phyloP scores from a whole-genome alignment of 2,888 invertebrate species.

The Tenthredo mesomela region DNA sequence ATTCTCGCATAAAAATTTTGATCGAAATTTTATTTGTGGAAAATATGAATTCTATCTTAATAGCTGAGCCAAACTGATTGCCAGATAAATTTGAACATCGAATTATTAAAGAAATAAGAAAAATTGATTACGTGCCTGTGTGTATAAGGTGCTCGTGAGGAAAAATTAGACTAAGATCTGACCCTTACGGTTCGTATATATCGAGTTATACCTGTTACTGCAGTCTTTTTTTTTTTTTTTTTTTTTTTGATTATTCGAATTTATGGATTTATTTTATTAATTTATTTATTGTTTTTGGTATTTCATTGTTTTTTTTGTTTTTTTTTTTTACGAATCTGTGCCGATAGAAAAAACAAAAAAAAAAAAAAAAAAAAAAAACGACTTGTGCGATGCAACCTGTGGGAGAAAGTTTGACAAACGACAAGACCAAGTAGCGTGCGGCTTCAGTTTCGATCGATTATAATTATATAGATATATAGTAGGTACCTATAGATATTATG shows the following conservation, averaged over 20 bases:
- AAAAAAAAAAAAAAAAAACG: not conserved
- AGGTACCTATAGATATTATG: not conserved
- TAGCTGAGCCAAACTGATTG: not conserved
- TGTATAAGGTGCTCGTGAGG: not conserved
- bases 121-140: constrained; percentile 33
- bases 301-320: not conserved
- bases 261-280: not conserved
- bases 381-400: not conserved
- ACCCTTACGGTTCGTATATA: constrained; percentile 8
- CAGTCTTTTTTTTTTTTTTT: not conserved
- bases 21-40: not conserved
- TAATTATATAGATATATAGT: not conserved
- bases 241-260: not conserved
- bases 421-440: constrained; percentile 39
- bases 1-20: not conserved
- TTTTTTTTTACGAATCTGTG: not conserved
- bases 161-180: constrained; percentile 18
- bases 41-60: not conserved
- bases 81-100: not conserved
- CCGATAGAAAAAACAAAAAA: not conserved
- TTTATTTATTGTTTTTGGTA: not conserved
- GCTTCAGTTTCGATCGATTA: not conserved
- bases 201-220: not conserved
- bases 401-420: constrained; percentile 37
- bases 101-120: not conserved